phyloP scores from a whole-genome alignment of 2,888 invertebrate genomes.

The Temnothorax ravouxi region DNA sequence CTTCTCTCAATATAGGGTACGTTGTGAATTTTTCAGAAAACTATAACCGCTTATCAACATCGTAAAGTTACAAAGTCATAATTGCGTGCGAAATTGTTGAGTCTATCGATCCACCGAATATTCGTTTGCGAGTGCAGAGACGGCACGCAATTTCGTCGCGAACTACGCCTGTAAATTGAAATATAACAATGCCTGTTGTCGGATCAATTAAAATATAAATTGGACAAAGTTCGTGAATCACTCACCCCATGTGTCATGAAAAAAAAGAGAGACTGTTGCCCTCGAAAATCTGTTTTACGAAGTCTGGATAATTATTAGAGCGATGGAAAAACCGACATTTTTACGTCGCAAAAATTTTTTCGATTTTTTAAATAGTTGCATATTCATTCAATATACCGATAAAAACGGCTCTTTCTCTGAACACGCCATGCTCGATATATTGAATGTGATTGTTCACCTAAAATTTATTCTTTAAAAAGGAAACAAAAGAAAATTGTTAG shows the following conservation, averaged over 20 bases:
- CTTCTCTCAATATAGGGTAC: neutral
- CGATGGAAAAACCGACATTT: conserved; percentile 35
- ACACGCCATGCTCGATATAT: neutral
- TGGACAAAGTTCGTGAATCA: conserved; percentile 72
- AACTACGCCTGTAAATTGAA: conserved; percentile 76
- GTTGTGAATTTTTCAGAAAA: conserved; percentile 16
- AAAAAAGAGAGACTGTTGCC: conserved; percentile 30
- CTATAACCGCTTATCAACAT: conserved; percentile 23
- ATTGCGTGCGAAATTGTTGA: conserved; percentile 47
- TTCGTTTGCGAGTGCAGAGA: conserved; percentile 51
- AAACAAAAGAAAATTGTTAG: neutral
- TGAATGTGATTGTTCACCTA: neutral
- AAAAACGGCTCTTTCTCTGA: conserved; percentile 20
- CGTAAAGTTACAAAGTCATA: conserved; percentile 42
- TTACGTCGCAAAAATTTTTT: conserved; percentile 21
- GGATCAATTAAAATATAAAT: conserved; percentile 82
- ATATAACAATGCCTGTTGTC: conserved; percentile 70
- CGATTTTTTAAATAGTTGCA: conserved; percentile 38
- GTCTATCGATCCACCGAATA: conserved; percentile 47
- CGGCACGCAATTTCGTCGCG: conserved; percentile 73
- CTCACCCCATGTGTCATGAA: conserved; percentile 42
- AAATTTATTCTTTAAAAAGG: neutral
- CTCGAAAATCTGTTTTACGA: conserved; percentile 47
- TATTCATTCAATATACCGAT: conserved; percentile 2
- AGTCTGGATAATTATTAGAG: conserved; percentile 38